These are phyloP conservation scores for Siphlonurus alternatus DNA, from an alignment of 2,888 invertebrate species.

Conservation along the genomic window DNA sequence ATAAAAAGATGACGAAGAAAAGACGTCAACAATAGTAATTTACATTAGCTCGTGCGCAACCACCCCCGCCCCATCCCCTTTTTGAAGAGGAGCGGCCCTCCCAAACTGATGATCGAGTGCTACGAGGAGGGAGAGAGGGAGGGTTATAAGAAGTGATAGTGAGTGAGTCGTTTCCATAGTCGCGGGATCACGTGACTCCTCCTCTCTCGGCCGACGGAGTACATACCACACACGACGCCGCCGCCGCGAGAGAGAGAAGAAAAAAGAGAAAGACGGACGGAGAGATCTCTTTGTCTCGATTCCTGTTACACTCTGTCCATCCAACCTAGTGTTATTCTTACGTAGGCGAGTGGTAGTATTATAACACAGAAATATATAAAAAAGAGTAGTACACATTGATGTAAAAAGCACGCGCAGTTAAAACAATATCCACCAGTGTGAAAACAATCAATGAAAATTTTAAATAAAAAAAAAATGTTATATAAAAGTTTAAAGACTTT, in stretches of 20 bases:
- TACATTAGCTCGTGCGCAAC: too few species aligned
- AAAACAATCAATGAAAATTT: too few species aligned
- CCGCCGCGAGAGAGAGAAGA: neutral
- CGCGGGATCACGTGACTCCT: conserved; percentile 1
- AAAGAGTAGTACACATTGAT: too few species aligned
- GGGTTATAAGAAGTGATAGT: neutral
- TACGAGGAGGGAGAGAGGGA: neutral
- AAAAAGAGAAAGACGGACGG: neutral
- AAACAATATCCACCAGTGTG: too few species aligned
- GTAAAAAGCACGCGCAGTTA: too few species aligned
- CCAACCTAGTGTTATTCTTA: neutral
- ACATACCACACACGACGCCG: conserved; percentile 1
- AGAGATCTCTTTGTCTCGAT: neutral
- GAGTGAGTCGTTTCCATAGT: conserved; percentile 2
- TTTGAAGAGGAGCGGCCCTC: neutral
- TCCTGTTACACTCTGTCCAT: neutral
- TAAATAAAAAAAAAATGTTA: too few species aligned
- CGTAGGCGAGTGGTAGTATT: neutral
- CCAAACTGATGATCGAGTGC: neutral
- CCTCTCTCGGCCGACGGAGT: neutral
- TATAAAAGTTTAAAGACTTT: too few species aligned
- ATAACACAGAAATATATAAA: neutral
- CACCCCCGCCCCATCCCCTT: neutral
- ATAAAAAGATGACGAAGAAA: too few species aligned
- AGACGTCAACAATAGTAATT: too few species aligned